Percentiles rank a stretch among this genome's conserved stretches.
Evolutionary conservation across 2,113 vertebrate species (phyloP).

Genomic region (Saccopteryx leptura): DNA sequence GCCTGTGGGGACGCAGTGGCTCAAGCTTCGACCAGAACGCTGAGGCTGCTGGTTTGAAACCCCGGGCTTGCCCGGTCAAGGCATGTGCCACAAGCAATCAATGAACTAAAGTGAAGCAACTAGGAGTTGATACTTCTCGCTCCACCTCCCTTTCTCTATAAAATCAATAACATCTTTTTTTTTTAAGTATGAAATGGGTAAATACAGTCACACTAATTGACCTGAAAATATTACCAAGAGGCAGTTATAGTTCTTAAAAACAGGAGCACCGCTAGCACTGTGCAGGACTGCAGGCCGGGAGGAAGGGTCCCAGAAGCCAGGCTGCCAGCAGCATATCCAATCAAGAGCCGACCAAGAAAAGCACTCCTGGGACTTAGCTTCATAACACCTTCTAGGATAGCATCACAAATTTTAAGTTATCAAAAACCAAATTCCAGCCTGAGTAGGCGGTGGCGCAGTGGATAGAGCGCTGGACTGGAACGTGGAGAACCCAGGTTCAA

Average conservation of each 20-base stretch:
- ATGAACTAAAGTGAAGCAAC: no score
- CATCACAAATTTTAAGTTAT: not conserved
- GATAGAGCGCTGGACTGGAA: no score
- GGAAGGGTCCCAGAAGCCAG: not conserved
- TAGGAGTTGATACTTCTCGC: no score
- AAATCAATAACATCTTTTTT: no score
- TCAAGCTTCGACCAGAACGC: no score
- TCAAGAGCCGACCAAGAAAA: not conserved
- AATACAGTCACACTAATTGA: slow-evolving; percentile 9
- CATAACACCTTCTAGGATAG: not conserved
- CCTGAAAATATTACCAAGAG: not conserved
- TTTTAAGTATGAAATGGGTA: not conserved
- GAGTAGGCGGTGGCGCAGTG: no score
- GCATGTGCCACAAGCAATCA: no score
- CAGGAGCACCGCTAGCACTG: not conserved
- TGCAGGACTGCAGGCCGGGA: not conserved
- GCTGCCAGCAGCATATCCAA: not conserved
- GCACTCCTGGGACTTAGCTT: not conserved
- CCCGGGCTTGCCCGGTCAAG: no score
- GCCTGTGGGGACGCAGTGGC: no score
- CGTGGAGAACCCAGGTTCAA: no score
- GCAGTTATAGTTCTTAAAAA: not conserved
- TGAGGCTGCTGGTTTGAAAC: no score
- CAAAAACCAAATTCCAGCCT: not conserved
- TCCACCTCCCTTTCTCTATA: no score